Evolutionary conservation across 2,113 vertebrate genomes (phyloP).

Genomic region (Fukomys damarensis): DNA sequence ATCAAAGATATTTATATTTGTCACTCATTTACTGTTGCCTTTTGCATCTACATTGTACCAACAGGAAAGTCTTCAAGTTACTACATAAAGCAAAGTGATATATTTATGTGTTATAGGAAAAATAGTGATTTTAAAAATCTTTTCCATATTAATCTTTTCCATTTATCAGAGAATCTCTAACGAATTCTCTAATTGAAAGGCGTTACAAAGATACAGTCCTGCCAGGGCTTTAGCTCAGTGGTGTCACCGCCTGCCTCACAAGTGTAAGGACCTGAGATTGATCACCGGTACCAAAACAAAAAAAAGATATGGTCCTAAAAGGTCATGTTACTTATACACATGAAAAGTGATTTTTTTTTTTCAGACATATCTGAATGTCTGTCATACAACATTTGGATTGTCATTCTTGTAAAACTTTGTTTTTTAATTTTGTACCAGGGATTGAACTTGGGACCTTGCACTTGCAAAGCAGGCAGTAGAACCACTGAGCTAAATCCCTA

Average conservation of each 20-base stretch:
- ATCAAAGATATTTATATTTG: conserved; percentile 73
- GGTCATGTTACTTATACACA: conserved; percentile 33
- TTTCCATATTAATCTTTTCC: no score
- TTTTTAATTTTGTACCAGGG: no score
- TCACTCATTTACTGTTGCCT: conserved; percentile 77
- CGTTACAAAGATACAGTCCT: no score
- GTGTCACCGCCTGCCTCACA: no score
- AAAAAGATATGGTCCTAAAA: conserved; percentile 48
- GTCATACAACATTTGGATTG: conserved; percentile 51
- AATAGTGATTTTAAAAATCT: conserved; percentile 67
- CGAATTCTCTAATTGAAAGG: conserved; percentile 71
- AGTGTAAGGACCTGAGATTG: no score
- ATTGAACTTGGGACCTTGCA: no score
- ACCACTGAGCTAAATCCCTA: no score
- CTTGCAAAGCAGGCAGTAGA: no score
- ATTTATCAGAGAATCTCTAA: conserved; percentile 61
- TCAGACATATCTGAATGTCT: conserved; percentile 52
- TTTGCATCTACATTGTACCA: conserved; percentile 71
- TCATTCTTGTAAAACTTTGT: conserved; percentile 41
- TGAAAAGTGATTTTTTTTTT: conserved; percentile 66
- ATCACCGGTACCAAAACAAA: no score
- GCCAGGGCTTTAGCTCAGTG: no score
- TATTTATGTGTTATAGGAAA: conserved; percentile 53
- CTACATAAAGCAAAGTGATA: conserved; percentile 56
- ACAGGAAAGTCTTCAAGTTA: conserved; percentile 74